A percentile compares a stretch with the other conserved stretches of the same genome.
Conservation (phyloP, 2,797 vertebrate genomes). For the Lacerta bilineata region DNA sequence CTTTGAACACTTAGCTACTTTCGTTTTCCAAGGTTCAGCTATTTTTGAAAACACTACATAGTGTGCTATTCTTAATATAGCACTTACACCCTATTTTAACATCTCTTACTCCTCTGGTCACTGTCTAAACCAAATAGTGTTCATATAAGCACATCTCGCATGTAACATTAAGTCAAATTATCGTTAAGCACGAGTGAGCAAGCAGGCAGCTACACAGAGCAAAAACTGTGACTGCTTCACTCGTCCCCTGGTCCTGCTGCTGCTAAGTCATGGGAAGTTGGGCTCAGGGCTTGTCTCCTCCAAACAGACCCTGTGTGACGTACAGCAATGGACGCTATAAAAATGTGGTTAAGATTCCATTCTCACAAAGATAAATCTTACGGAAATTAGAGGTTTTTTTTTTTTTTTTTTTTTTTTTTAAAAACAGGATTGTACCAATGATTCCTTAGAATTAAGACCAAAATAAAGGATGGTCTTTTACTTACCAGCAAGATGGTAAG, state of each 20-base stretch:
- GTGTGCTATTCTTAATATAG: background rate
- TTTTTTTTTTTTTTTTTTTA: no score
- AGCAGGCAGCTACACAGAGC: no score
- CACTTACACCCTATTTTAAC: background rate
- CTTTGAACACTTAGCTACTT: background rate
- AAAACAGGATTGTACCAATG: background rate
- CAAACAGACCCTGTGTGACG: no score
- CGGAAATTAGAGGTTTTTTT: background rate
- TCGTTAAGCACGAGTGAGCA: no score
- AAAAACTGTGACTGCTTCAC: no score
- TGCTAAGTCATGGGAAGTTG: no score
- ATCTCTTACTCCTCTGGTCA: background rate
- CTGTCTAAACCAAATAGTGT: background rate
- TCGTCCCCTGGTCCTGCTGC: no score
- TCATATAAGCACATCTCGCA: background rate
- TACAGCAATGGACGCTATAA: rapidly evolving
- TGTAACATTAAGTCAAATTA: no score
- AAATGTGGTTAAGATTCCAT: background rate
- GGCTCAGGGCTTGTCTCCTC: no score
- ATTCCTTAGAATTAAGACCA: background rate
- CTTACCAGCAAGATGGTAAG: background rate
- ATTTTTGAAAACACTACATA: background rate
- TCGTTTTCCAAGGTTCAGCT: background rate
- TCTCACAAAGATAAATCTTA: background rate
- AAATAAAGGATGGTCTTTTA: background rate